Evolutionary conservation across 1,140 invertebrate species (phyloP).

Genomic region (Archivesica marissinica): DNA sequence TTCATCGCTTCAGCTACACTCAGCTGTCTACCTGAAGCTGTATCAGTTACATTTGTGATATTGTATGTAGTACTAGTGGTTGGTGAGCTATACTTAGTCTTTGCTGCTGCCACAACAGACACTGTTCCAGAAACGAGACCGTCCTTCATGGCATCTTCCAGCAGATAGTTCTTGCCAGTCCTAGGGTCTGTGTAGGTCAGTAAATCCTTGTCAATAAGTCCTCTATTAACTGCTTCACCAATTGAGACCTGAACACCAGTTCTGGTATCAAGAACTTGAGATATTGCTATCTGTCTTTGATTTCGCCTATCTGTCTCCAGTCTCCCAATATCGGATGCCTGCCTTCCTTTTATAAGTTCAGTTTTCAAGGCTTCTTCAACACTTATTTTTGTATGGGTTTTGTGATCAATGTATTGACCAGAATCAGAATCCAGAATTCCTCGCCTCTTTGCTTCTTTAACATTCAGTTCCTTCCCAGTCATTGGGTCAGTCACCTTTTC

Average conservation of each 20-base stretch:
- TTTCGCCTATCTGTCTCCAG: slow-evolving; percentile 91
- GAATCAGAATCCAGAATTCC: slow-evolving; percentile 80
- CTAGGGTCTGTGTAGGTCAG: slow-evolving; percentile 86
- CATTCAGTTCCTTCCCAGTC: slow-evolving; percentile 88
- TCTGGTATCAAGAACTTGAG: slow-evolving; percentile 87
- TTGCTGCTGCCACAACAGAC: neutral
- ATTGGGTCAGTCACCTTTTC: slow-evolving; percentile 86
- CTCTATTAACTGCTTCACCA: slow-evolving; percentile 82
- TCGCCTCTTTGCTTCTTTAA: slow-evolving; percentile 84
- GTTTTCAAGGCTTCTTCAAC: slow-evolving; percentile 91
- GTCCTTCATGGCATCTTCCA: slow-evolving; percentile 92
- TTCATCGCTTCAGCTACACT: slow-evolving; percentile 79
- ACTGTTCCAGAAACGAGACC: slow-evolving; percentile 85
- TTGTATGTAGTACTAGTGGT: neutral
- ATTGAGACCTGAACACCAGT: slow-evolving; percentile 89
- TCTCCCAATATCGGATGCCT: slow-evolving; percentile 90
- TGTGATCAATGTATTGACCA: slow-evolving; percentile 89
- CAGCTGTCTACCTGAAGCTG: slow-evolving; percentile 85
- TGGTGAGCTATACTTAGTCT: neutral
- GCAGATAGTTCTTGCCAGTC: slow-evolving; percentile 82
- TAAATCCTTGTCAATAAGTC: slow-evolving; percentile 75
- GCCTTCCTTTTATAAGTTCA: slow-evolving; percentile 90
- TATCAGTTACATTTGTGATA: slow-evolving; percentile 92
- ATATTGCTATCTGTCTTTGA: slow-evolving; percentile 86
- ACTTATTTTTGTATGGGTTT: slow-evolving; percentile 86